Evolutionary conservation across 2,888 invertebrate species (phyloP).

Genomic region (Eupelmus urozonus): DNA sequence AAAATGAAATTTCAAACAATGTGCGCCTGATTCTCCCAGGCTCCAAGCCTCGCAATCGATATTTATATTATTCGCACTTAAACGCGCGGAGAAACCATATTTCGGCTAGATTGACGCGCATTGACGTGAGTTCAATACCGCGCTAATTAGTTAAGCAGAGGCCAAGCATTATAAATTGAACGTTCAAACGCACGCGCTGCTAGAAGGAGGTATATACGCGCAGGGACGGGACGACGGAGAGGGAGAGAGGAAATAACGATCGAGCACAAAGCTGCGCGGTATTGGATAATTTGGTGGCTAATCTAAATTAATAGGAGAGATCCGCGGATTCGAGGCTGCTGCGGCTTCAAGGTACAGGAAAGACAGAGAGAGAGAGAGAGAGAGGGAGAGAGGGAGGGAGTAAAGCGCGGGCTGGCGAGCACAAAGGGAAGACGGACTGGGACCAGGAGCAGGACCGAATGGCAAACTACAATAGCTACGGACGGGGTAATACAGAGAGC

Average conservation of each 20-base stretch:
- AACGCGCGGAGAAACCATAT: neutral
- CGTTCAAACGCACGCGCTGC: neutral
- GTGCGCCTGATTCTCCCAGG: neutral
- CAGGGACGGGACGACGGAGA: too few relatives aligned
- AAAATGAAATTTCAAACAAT: constrained; percentile 16
- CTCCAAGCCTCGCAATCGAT: neutral
- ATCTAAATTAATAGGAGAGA: constrained; percentile 63
- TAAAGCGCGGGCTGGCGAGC: too few relatives aligned
- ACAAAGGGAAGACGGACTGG: constrained; percentile 25
- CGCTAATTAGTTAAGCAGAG: neutral
- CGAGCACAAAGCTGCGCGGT: neutral
- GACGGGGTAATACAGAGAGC: constrained; percentile 63
- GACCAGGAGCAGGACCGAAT: constrained; percentile 2
- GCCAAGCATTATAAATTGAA: neutral
- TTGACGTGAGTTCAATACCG: neutral
- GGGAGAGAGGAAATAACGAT: too few relatives aligned
- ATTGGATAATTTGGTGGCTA: constrained; percentile 59
- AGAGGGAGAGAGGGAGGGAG: constrained; percentile 17
- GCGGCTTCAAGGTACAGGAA: constrained; percentile 28
- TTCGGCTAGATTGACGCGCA: neutral
- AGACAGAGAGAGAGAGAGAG: constrained; percentile 22
- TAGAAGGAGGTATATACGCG: too few relatives aligned
- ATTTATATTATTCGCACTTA: too few relatives aligned
- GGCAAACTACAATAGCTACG: constrained; percentile 64
- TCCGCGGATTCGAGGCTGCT: constrained; percentile 62